Percentiles rank a stretch among this genome's conserved stretches.
These are phyloP conservation scores for Nebria ingens DNA, from an alignment of 1,140 invertebrate genomes.

Conservation along the genomic window DNA sequence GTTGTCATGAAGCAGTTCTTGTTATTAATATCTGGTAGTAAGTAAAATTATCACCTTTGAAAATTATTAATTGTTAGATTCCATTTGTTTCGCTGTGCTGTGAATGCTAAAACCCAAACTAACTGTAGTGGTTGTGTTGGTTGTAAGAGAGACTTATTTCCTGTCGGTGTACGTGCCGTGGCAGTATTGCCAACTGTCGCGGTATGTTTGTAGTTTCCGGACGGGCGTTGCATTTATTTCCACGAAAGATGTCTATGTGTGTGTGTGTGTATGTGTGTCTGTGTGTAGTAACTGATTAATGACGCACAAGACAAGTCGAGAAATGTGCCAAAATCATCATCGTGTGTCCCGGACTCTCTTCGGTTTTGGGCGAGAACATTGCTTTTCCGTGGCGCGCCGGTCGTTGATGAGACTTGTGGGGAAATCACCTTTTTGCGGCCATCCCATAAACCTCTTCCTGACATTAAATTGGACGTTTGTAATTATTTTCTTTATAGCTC, in stretches of 20 bases:
- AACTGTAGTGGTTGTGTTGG: background rate
- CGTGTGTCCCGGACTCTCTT: background rate
- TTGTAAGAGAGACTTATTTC: background rate
- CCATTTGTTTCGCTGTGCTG: background rate
- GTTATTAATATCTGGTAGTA: too few relatives aligned
- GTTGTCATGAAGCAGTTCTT: too few relatives aligned
- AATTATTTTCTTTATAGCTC: conserved; percentile 8
- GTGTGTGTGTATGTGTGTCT: too few relatives aligned
- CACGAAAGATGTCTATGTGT: too few relatives aligned
- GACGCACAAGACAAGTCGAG: background rate
- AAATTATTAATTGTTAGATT: background rate
- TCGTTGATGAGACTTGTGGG: background rate
- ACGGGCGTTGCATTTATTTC: conserved; percentile 5
- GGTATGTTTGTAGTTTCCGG: conserved; percentile 2
- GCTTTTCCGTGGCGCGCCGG: background rate
- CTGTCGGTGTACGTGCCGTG: background rate
- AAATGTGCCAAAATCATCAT: background rate
- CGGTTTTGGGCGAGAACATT: too few relatives aligned
- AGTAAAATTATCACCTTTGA: too few relatives aligned
- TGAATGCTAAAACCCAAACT: background rate
- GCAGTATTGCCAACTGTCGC: conserved; percentile 3
- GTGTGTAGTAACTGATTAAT: too few relatives aligned
- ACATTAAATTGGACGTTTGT: conserved; percentile 3
- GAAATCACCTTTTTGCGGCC: conserved; percentile 7
- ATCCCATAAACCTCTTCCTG: conserved; percentile 3